Base-by-base conservation (phyloP, 1,140 invertebrate species). In the Eurytemora carolleeae region DNA sequence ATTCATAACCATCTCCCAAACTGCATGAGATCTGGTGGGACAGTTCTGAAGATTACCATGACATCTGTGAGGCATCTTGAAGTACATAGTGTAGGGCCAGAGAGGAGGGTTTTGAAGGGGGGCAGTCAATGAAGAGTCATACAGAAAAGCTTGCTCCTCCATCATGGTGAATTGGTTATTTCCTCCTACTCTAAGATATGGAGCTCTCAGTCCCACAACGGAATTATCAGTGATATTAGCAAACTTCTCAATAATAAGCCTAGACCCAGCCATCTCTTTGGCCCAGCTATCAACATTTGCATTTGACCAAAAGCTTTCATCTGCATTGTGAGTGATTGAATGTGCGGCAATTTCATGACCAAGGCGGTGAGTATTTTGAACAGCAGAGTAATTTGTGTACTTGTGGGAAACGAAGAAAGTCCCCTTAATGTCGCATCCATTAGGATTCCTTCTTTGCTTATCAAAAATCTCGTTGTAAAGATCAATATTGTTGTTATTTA, bases 371-470 rank as follows among this genome's bases (percentile, higher is more conserved):
- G 92, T 86, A 74, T 95, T 90, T 70, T 94, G 89, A 0, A 95
- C 85, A n/a, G 91, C 88, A 1, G 89, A 92, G 73, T 97, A 97
- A 73, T 98, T 95, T 68, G 87, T 91, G 74, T 93, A 96, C 71
- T 96, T 94, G 77, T 97, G 92, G 0, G 92, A 96, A n/a, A 97
- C 80, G 75, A 98, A 98, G 80, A 87, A 95, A 1, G 92, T 97
- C 58, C 87, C 84, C 73, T 91, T 93, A 71, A 98, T 95, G 67
- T 92, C 84, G 73, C 94, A 98, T 26, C 91, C 89, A 69, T 97
- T 96, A 31, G 91, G 89, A 70, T 96, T 96, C 72, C 88, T 89
- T 60, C 90, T 79, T 67, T 86, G 83, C 20, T 83, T 82, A 70
- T 85, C 87, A 77, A 95, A 93, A 54, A 94, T 89, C 69, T 93